These are phyloP conservation scores for Oophaga pumilio DNA, from an alignment of 2,113 vertebrate species.

Conservation along the genomic window DNA sequence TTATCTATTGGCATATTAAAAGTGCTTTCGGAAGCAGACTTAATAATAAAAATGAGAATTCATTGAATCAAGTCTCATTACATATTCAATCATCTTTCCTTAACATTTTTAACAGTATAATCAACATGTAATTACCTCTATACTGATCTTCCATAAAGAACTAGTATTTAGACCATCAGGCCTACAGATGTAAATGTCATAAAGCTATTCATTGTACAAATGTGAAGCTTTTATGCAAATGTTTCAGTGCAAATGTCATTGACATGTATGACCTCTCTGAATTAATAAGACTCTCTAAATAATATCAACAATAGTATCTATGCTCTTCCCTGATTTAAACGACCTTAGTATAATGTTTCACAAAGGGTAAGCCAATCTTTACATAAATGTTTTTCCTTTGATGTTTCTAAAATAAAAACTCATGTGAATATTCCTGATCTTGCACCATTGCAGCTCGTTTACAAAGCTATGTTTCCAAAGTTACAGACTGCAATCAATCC, in stretches of 20 bases:
- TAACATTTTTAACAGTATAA: neutral
- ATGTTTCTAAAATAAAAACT: no score
- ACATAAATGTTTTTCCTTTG: no score
- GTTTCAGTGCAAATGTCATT: neutral
- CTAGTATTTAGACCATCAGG: neutral
- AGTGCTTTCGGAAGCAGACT: slow-evolving; percentile 27
- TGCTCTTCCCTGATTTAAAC: no score
- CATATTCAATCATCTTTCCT: neutral
- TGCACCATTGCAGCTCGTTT: no score
- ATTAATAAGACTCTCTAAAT: neutral
- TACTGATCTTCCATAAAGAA: neutral
- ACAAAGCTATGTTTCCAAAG: no score
- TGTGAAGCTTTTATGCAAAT: neutral
- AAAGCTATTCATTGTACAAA: neutral
- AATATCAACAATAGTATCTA: neutral
- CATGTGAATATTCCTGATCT: no score
- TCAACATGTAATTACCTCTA: neutral
- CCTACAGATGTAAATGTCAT: neutral
- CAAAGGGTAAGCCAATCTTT: no score
- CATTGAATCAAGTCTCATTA: neutral
- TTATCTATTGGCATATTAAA: slow-evolving; percentile 30
- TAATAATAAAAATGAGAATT: neutral
- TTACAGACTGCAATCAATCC: no score
- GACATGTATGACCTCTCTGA: neutral
- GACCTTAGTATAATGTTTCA: no score